Evolutionary conservation across 2,888 invertebrate species (phyloP).

Genomic region (Tenthredo mesomela): DNA sequence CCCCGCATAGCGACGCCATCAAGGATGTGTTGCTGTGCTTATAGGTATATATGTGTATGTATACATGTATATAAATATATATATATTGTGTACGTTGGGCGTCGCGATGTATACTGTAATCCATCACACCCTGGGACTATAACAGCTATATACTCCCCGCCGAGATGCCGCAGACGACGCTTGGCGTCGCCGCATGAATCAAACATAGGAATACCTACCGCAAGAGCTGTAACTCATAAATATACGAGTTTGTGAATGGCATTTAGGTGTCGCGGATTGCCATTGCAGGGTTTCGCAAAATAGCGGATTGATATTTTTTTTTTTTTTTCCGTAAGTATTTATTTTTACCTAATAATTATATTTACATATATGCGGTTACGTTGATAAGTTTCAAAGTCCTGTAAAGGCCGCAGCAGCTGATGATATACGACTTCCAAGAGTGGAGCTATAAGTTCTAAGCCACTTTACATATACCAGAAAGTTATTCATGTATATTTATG

Average conservation of each 20-base stretch:
- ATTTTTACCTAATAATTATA: neutral
- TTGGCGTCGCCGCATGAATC: slow-evolving; percentile 44
- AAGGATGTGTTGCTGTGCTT: neutral
- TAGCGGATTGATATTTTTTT: neutral
- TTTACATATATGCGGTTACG: neutral
- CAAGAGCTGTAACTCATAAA: slow-evolving; percentile 21
- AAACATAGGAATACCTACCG: slow-evolving; percentile 23
- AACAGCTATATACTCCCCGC: slow-evolving; percentile 41
- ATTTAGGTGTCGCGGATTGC: slow-evolving; percentile 3
- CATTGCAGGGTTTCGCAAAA: neutral
- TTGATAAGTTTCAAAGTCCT: neutral
- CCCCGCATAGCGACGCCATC: slow-evolving; percentile 22
- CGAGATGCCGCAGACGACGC: slow-evolving; percentile 40
- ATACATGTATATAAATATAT: neutral
- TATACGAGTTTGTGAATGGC: slow-evolving; percentile 36
- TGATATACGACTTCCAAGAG: neutral
- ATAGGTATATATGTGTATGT: neutral
- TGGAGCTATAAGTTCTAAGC: neutral
- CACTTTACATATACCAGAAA: slow-evolving; percentile 3
- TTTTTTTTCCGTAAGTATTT: no score
- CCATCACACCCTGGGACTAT: slow-evolving; percentile 37
- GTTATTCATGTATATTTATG: neutral
- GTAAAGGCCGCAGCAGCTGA: no score
- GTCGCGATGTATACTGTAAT: slow-evolving; percentile 22
- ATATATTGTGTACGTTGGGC: neutral